Conservation (phyloP, 2,888 invertebrate genomes). For the Apamea epomidion region DNA sequence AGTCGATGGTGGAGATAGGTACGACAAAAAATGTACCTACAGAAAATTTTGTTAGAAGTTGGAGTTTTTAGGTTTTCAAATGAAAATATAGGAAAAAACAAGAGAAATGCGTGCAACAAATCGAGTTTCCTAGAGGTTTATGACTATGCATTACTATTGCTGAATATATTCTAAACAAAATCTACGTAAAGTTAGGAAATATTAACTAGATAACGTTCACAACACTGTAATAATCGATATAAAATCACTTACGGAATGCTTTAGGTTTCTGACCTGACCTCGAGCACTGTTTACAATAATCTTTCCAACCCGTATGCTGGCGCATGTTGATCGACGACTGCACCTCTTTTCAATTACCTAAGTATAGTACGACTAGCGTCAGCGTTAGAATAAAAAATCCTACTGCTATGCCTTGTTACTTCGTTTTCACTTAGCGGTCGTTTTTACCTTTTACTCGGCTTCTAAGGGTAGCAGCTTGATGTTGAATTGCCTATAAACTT, state of each 20-base stretch:
- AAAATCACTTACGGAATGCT: conserved; percentile 16
- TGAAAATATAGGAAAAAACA: background rate
- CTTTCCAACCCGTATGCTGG: conserved; percentile 7
- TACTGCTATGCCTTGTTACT: background rate
- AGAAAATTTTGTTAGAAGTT: background rate
- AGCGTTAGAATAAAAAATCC: background rate
- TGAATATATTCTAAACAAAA: background rate
- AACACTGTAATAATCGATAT: conserved; percentile 9
- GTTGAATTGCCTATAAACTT: too few relatives aligned
- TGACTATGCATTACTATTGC: background rate
- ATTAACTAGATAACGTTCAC: background rate
- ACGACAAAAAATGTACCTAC: background rate
- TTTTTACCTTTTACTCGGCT: too few relatives aligned
- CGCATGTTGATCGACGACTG: background rate
- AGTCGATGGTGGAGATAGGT: background rate
- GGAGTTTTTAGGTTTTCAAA: background rate
- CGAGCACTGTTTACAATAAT: conserved; percentile 41
- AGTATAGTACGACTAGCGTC: background rate
- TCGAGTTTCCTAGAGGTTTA: background rate
- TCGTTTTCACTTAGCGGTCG: background rate
- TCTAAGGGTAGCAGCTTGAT: too few relatives aligned
- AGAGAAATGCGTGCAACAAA: too few relatives aligned
- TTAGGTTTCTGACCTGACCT: conserved; percentile 30
- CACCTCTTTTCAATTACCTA: conserved; percentile 15
- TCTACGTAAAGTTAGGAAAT: background rate